These are phyloP conservation scores for Halictus rubicundus DNA, from an alignment of 1,140 invertebrate genomes.

Conservation along the genomic window DNA sequence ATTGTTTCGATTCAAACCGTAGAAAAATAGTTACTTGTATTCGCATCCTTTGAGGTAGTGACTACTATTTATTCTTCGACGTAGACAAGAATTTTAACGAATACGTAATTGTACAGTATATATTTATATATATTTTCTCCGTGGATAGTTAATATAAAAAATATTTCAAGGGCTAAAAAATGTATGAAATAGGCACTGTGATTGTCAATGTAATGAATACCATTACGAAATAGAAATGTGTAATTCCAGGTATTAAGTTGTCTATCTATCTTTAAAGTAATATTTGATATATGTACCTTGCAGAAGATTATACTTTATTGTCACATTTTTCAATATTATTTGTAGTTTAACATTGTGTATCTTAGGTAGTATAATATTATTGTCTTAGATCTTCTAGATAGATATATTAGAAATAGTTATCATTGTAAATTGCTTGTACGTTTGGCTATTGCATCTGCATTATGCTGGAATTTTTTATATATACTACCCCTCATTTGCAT, in stretches of 20 bases:
- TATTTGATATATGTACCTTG: slow-evolving; percentile 3
- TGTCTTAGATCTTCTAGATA: slow-evolving; percentile 24
- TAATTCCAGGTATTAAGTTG: slow-evolving; percentile 13
- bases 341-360: slow-evolving; percentile 10
- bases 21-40: too few species aligned
- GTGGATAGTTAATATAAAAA: not conserved
- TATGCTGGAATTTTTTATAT: slow-evolving; percentile 25
- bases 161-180: not conserved
- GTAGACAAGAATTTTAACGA: not conserved
- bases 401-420: slow-evolving; percentile 34
- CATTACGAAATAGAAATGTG: not conserved
- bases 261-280: slow-evolving; percentile 19
- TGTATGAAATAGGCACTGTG: slow-evolving; percentile 3
- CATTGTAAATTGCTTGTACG: slow-evolving; percentile 46
- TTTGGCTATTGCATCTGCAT: slow-evolving; percentile 46
- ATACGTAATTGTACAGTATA: not conserved
- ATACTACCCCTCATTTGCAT: slow-evolving; percentile 33
- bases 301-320: not conserved
- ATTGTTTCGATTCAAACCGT: too few species aligned
- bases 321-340: slow-evolving; percentile 20
- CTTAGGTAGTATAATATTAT: slow-evolving; percentile 13
- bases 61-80: too few species aligned
- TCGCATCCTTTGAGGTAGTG: too few species aligned
- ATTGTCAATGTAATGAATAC: not conserved
- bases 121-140: not conserved